Evolutionary conservation across 1,140 invertebrate species (phyloP).

Genomic region (Drosophila sp.): DNA sequence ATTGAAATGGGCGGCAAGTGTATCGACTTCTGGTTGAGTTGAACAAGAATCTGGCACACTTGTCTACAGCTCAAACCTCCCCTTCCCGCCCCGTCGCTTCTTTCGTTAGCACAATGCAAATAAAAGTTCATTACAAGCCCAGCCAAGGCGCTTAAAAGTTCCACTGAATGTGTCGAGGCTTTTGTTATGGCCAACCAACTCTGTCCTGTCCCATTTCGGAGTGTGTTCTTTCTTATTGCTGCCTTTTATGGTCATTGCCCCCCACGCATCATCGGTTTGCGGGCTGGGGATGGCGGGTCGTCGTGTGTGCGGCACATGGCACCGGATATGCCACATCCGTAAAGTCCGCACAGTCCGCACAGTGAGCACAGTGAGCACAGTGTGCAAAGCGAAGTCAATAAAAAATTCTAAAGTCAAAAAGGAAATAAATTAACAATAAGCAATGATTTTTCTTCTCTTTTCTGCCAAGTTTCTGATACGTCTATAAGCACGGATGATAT

Average conservation of each 20-base stretch:
- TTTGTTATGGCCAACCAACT: conserved; percentile 45
- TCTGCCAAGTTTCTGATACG: conserved; percentile 38
- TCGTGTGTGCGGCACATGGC: conserved; percentile 53
- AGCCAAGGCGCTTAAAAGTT: conserved; percentile 71
- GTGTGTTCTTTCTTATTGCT: conserved; percentile 15
- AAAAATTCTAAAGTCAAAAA: conserved; percentile 74
- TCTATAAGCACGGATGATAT: conserved; percentile 55
- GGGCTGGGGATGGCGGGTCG: conserved; percentile 51
- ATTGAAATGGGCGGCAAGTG: conserved; percentile 79
- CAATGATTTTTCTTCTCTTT: conserved; percentile 57
- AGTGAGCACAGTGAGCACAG: conserved; percentile 33
- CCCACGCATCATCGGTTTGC: conserved; percentile 36
- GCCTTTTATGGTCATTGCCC: conserved; percentile 73
- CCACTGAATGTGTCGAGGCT: conserved; percentile 44
- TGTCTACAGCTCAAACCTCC: conserved; percentile 28
- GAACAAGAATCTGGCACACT: conserved; percentile 58
- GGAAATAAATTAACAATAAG: conserved; percentile 81
- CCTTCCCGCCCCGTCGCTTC: background rate
- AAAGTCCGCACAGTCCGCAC: conserved; percentile 50
- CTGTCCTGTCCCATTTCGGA: conserved; percentile 22
- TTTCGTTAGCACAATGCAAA: conserved; percentile 67
- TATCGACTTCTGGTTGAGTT: conserved; percentile 72
- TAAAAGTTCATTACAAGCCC: conserved; percentile 79
- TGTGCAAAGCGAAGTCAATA: conserved; percentile 39
- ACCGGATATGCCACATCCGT: conserved; percentile 77